A percentile compares a stretch with the other conserved stretches of the same genome.
phyloP scores from a whole-genome alignment of 1,140 invertebrate genomes.

The Steinernema khuongi region DNA sequence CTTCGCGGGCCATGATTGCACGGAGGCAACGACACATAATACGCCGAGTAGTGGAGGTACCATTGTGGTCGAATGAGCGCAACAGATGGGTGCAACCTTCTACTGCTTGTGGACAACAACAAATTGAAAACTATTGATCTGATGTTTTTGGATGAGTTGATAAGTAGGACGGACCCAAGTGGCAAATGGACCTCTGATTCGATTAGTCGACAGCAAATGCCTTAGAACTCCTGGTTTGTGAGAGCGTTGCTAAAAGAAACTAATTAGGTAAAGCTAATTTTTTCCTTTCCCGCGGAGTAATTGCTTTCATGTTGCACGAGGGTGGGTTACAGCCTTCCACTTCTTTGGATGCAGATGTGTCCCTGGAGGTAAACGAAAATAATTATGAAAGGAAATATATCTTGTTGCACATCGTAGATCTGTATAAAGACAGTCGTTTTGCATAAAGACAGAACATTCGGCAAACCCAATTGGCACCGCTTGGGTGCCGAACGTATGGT shows the following conservation, averaged over 20 bases:
- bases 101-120: neutral
- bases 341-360: neutral
- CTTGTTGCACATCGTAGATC: too few relatives aligned
- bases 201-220: neutral
- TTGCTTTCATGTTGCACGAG: neutral
- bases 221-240: neutral
- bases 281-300: neutral
- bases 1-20: conserved; percentile 36
- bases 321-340: neutral
- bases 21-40: conserved; percentile 13
- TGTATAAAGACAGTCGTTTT: too few relatives aligned
- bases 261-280: neutral
- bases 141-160: neutral
- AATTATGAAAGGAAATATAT: too few relatives aligned
- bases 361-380: neutral
- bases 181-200: conserved; percentile 11
- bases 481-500: too few relatives aligned
- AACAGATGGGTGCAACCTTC: neutral
- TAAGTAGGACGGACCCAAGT: neutral
- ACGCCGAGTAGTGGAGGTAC: conserved; percentile 12
- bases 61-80: conserved; percentile 1
- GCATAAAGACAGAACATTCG: too few relatives aligned
- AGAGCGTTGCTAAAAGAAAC: neutral
- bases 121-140: conserved; percentile 15
- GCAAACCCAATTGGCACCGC: too few relatives aligned